A percentile compares a stretch with the other conserved stretches of the same genome.
These are phyloP conservation scores for Xenopus borealis DNA, from an alignment of 2,113 vertebrate genomes.

Conservation along the genomic window DNA sequence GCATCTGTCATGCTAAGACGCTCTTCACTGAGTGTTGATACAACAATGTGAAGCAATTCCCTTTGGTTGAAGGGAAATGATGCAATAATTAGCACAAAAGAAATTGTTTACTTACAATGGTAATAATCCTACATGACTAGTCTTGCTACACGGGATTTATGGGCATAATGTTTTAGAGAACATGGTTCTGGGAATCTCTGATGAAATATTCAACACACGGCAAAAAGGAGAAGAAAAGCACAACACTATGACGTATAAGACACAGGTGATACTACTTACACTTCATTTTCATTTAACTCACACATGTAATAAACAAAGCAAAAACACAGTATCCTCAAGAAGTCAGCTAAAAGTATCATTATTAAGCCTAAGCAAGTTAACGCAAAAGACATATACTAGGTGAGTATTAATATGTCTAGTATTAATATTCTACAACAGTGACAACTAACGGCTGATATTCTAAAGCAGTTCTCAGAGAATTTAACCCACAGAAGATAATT, in stretches of 20 bases:
- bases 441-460: slow-evolving; percentile 31
- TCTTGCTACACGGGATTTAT: too few species aligned
- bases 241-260: slow-evolving; percentile 77
- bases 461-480: slow-evolving; percentile 46
- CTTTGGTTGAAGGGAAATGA: background rate
- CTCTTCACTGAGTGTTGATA: too few species aligned
- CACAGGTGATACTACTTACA: slow-evolving; percentile 69
- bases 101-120: slow-evolving; percentile 41
- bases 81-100: background rate
- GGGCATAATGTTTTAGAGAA: too few species aligned
- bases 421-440: slow-evolving; percentile 15
- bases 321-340: slow-evolving; percentile 39
- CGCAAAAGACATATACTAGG: slow-evolving; percentile 16
- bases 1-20: too few species aligned
- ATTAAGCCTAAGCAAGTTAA: slow-evolving; percentile 27
- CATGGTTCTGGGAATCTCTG: slow-evolving; percentile 77
- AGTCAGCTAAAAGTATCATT: slow-evolving; percentile 1
- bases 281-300: slow-evolving; percentile 54
- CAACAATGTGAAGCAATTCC: background rate
- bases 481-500: slow-evolving; percentile 29
- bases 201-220: slow-evolving; percentile 67
- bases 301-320: slow-evolving; percentile 65
- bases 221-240: slow-evolving; percentile 77
- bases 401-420: slow-evolving; percentile 1
- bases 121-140: background rate